Evolutionary conservation across 2,797 vertebrate species (phyloP), one percentile per base, ranked within the genome.

Genomic region (Dromococcyx pavoninus): DNA sequence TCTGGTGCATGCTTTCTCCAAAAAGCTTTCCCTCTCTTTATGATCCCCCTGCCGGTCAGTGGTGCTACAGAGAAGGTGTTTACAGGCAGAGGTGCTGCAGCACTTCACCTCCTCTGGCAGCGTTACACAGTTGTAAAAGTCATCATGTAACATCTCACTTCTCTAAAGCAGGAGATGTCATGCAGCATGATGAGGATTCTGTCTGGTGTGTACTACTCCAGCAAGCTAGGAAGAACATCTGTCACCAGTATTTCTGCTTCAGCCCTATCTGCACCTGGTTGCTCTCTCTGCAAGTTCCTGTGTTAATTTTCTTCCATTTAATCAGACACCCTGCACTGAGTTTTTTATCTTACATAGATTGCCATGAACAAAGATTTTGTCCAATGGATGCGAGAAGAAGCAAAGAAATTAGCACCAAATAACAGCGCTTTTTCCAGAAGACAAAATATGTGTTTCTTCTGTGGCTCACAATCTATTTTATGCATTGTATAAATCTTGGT

Each of bases 141-240:
- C 93, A 95, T 91, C 90, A 65, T 35, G 62, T 72, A 94, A 93
- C 0, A 0, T 95, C 88, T 94, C 83, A 83, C 88, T 94, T 93
- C 88, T 74, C 75, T 70, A 14, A 84, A 92, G 88, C 64, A 91
- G 69, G 69, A 92, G 86, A 96, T 93, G 94, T 96, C 88, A 95
- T 1, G 1, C 73, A 75, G 80, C 75, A 79, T 91, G 91, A 96
- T 96, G 96, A 95, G 97, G 94, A 89, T 91, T 79, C 95, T 96
- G 93, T 91, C 82, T 94, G 91, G 28, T 62, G 53, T 2, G 0
- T 50, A 75, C 48, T 86, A 48, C 60, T 96, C 79, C 81, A 92
- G 83, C 66, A 83, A 91, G 79, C 86, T 88, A 91, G 79, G 92
- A 93, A 93, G 89, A 96, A 96, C 96, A 96, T 95, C 93, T 96